Conservation (phyloP, 2,797 vertebrate genomes). For the Schizopygopsis pylzovi region DNA sequence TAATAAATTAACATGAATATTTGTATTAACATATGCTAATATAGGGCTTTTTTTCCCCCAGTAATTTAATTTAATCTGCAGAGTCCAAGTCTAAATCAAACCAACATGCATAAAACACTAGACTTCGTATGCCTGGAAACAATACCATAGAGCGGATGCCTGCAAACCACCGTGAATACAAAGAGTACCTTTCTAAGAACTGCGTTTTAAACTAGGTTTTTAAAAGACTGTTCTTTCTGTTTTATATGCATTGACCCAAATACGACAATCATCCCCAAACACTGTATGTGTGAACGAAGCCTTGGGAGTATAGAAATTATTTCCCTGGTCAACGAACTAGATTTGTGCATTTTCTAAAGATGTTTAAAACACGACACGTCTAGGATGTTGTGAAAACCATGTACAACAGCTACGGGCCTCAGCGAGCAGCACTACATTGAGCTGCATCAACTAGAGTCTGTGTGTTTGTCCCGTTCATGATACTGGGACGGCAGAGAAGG, state of each 20-base stretch:
- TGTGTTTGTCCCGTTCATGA: constrained; percentile 61
- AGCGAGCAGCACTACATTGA: background rate
- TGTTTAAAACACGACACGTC: background rate
- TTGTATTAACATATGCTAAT: no score
- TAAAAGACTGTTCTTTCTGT: background rate
- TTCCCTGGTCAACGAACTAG: background rate
- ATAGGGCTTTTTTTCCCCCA: no score
- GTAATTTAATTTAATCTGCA: background rate
- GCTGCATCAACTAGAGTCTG: constrained; percentile 61
- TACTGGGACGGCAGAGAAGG: constrained; percentile 56
- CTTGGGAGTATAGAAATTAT: background rate
- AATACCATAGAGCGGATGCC: background rate
- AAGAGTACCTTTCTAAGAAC: constrained; percentile 2
- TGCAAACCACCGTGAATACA: background rate
- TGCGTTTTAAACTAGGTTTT: background rate
- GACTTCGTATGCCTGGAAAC: no score
- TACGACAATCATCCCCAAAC: background rate
- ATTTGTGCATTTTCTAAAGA: background rate
- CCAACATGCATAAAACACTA: no score
- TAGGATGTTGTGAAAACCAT: background rate
- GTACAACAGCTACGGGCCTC: background rate
- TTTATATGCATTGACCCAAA: background rate
- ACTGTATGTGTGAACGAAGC: background rate
- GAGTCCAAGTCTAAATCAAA: background rate
- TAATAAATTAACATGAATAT: no score